A percentile compares a stretch with the other conserved stretches of the same genome.
Conservation (phyloP, 2,797 vertebrate species). For the Erithacus rubecula region DNA sequence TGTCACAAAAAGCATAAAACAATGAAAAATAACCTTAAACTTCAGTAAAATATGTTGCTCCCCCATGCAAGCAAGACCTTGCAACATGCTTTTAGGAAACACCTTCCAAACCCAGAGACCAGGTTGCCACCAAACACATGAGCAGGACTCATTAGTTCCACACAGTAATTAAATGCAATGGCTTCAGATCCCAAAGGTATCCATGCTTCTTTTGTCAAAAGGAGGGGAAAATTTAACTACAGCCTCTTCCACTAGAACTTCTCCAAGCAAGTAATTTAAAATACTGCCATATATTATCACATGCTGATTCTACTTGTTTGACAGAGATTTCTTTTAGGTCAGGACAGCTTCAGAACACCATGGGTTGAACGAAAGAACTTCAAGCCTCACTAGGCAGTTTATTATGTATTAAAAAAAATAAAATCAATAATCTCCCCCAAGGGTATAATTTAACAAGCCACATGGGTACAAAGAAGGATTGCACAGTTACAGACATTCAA, state of each 20-base stretch:
- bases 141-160: neutral
- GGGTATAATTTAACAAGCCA: neutral
- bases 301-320: neutral
- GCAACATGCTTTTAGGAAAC: neutral
- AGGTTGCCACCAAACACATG: fast-evolving
- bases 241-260: neutral
- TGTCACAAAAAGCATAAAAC: neutral
- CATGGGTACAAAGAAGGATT: neutral
- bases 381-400: neutral
- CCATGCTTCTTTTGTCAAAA: neutral
- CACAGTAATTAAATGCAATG: neutral
- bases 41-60: neutral
- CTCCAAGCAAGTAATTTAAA: neutral
- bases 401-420: neutral
- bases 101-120: neutral
- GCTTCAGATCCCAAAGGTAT: neutral
- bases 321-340: neutral
- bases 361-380: neutral
- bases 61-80: neutral
- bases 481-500: neutral
- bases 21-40: neutral
- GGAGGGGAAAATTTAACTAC: neutral
- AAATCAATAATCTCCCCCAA: neutral
- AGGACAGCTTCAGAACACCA: neutral
- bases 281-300: neutral